Percentiles rank a stretch among this genome's conserved stretches.
Evolutionary conservation across 37 sponge, comb jelly and placozoan genomes (phyloP).

Genomic region (Theonella swinhoei): DNA sequence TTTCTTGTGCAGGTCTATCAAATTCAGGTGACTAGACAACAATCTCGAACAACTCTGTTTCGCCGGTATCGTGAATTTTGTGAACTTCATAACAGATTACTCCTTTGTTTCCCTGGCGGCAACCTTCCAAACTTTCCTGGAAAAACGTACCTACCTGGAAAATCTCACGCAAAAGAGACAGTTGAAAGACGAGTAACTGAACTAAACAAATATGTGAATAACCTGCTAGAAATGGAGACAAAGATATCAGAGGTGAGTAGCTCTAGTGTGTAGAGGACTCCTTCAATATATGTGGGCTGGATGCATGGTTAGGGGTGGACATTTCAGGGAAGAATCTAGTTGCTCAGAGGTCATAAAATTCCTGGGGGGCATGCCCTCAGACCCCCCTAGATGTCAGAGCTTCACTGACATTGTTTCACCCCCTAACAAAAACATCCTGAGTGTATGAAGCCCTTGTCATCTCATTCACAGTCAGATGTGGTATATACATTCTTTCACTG

Average conservation of each 20-base stretch:
- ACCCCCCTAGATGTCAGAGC: too few relatives aligned
- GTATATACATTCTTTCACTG: constrained; percentile 90
- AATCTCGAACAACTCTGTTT: constrained; percentile 38
- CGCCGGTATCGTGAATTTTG: constrained; percentile 87
- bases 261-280: too few relatives aligned
- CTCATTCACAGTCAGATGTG: constrained; percentile 59
- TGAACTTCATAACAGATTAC: constrained; percentile 77
- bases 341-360: background rate
- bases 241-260: background rate
- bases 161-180: constrained; percentile 43
- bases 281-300: constrained; percentile 48
- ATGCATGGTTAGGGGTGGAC: background rate
- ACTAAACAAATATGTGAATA: constrained; percentile 59
- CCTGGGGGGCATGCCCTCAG: background rate
- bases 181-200: constrained; percentile 61
- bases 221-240: constrained; percentile 38
- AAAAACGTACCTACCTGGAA: constrained; percentile 57
- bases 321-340: constrained; percentile 8
- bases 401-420: too few relatives aligned
- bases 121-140: constrained; percentile 70
- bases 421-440: too few relatives aligned
- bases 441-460: too few relatives aligned
- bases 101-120: constrained; percentile 52
- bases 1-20: constrained; percentile 60
- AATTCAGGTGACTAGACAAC: constrained; percentile 48